Evolutionary conservation across 2,888 invertebrate genomes (phyloP).

Genomic region (Cephus runcator): DNA sequence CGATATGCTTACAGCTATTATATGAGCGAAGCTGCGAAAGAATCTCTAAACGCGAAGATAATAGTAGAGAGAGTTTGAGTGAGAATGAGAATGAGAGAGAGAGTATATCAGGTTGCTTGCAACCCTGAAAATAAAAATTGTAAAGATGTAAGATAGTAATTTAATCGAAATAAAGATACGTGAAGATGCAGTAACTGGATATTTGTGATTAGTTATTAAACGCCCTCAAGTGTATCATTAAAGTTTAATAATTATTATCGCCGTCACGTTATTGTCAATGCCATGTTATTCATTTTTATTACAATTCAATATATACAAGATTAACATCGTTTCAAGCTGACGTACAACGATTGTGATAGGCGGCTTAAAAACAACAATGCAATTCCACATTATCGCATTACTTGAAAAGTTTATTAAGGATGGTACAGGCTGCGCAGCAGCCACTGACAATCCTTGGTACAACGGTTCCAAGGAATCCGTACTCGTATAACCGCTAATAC

Average conservation of each 20-base stretch:
- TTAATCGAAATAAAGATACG: constrained; percentile 3
- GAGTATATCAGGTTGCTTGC: not conserved
- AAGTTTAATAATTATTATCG: not conserved
- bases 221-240: not conserved
- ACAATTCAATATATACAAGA: constrained; percentile 58
- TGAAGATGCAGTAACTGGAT: not conserved
- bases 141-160: constrained; percentile 6
- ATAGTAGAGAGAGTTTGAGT: not conserved
- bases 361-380: not conserved
- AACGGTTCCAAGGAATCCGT: not conserved
- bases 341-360: not conserved
- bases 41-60: not conserved
- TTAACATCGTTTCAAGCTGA: constrained; percentile 24
- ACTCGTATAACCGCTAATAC: not conserved
- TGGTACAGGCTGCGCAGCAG: not conserved
- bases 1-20: not conserved
- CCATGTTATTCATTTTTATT: constrained; percentile 45
- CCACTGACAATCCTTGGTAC: not conserved
- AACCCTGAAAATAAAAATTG: not conserved
- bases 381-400: not conserved
- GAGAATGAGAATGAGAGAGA: too few species aligned
- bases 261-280: constrained; percentile 42
- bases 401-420: not conserved
- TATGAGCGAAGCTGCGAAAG: not conserved
- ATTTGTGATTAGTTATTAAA: not conserved